These are phyloP conservation scores for Molossus molossus DNA, from an alignment of 2,797 vertebrate species.

Conservation along the genomic window DNA sequence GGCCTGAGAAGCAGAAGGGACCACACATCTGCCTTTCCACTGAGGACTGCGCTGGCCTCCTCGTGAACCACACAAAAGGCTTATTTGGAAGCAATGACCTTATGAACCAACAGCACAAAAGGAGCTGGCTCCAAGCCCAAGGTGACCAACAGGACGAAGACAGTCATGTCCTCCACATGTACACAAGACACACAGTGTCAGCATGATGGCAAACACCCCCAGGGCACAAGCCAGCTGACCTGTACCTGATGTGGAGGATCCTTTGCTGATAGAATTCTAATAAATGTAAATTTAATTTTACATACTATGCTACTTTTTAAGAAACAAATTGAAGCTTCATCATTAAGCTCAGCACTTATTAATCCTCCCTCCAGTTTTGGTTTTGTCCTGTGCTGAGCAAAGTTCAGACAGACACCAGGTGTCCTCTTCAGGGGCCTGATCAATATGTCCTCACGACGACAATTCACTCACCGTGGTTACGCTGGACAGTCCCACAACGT, in stretches of 20 bases:
- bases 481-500: conserved; percentile 73
- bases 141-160: conserved; percentile 47
- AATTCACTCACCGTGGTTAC: conserved; percentile 64
- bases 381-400: conserved; percentile 58
- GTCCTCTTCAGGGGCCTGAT: conserved; percentile 68
- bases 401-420: conserved; percentile 50
- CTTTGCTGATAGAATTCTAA: background rate
- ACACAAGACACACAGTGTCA: background rate
- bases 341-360: conserved; percentile 36
- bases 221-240: conserved; percentile 75
- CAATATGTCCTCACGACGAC: conserved; percentile 79
- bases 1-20: background rate
- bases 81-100: conserved; percentile 30
- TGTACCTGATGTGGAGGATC: background rate
- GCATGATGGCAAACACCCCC: background rate
- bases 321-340: conserved; percentile 51
- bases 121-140: background rate
- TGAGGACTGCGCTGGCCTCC: background rate
- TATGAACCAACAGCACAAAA: conserved; percentile 50
- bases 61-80: conserved; percentile 25
- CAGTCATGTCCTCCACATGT: background rate
- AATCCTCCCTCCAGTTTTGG: conserved; percentile 53
- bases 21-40: background rate
- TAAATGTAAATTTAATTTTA: conserved; percentile 36
- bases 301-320: background rate